A percentile compares a stretch with the other conserved stretches of the same genome.
phyloP scores from a whole-genome alignment of 2,888 invertebrate species.

The Conomelus anceps region DNA sequence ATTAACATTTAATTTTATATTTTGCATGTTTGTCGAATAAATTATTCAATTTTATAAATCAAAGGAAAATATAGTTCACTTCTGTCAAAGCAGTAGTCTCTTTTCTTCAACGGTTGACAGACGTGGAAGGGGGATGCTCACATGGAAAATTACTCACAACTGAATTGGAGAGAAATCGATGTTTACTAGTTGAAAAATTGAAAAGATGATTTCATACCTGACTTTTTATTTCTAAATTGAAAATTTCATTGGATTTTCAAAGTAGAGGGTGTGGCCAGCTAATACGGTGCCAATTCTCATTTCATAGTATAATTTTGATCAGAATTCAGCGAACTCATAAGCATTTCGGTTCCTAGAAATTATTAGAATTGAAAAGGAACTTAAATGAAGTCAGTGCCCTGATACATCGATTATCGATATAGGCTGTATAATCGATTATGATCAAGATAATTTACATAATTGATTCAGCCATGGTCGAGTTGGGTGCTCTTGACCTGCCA shows the following conservation, averaged over 20 bases:
- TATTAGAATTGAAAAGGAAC: neutral
- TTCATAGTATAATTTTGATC: neutral
- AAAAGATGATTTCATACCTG: neutral
- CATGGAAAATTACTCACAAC: too few species aligned
- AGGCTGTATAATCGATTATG: neutral
- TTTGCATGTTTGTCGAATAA: too few species aligned
- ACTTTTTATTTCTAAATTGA: neutral
- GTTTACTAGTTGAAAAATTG: neutral
- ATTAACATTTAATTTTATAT: too few species aligned
- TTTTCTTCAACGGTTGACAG: too few species aligned
- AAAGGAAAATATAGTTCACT: too few species aligned
- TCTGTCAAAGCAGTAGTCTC: too few species aligned
- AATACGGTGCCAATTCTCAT: neutral
- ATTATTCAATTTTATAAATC: too few species aligned
- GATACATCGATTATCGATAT: neutral
- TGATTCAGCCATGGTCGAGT: neutral
- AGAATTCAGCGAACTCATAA: neutral
- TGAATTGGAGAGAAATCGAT: neutral
- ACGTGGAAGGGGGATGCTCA: too few species aligned
- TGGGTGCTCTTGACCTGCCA: neutral
- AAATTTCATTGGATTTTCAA: neutral
- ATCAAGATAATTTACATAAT: neutral
- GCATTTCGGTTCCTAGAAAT: neutral
- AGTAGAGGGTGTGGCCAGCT: neutral
- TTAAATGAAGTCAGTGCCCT: neutral